phyloP scores from a whole-genome alignment of 2,888 invertebrate species.

The Volucella zonaria region DNA sequence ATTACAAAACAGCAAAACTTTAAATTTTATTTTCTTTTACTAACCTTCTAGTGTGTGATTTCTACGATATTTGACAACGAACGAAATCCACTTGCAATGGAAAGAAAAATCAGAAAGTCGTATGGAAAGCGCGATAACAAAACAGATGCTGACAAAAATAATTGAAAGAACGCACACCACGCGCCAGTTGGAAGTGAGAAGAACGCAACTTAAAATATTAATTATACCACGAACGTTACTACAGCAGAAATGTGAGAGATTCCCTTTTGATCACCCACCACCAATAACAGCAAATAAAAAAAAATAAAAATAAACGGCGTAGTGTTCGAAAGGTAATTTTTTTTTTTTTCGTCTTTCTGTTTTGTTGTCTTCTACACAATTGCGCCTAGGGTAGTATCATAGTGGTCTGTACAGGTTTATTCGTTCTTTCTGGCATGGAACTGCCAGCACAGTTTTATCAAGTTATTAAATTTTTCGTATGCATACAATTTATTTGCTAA shows the following conservation, averaged over 20 bases:
- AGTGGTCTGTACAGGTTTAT: background rate
- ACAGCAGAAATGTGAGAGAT: background rate
- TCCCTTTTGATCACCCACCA: background rate
- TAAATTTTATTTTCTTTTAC: background rate
- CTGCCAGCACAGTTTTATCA: background rate
- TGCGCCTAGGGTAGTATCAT: conserved; percentile 17
- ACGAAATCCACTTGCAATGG: conserved; percentile 3
- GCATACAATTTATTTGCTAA: too few species aligned
- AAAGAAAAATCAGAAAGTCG: conserved; percentile 20
- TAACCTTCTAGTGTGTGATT: background rate
- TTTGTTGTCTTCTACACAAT: background rate
- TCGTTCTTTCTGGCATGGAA: background rate
- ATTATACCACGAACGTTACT: conserved; percentile 44
- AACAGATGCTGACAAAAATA: conserved; percentile 35
- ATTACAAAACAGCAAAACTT: conserved; percentile 17
- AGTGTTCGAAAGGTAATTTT: too few species aligned
- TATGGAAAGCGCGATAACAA: conserved; percentile 32
- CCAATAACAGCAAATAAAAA: background rate
- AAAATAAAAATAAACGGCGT: background rate
- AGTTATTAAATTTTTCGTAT: too few species aligned
- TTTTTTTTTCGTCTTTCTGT: background rate
- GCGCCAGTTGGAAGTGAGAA: conserved; percentile 33
- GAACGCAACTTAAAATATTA: conserved; percentile 58
- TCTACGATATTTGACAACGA: conserved; percentile 42
- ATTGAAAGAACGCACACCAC: conserved; percentile 40